Base-by-base conservation (phyloP, 23 tunicate species). In the Halocynthia roretzi region DNA sequence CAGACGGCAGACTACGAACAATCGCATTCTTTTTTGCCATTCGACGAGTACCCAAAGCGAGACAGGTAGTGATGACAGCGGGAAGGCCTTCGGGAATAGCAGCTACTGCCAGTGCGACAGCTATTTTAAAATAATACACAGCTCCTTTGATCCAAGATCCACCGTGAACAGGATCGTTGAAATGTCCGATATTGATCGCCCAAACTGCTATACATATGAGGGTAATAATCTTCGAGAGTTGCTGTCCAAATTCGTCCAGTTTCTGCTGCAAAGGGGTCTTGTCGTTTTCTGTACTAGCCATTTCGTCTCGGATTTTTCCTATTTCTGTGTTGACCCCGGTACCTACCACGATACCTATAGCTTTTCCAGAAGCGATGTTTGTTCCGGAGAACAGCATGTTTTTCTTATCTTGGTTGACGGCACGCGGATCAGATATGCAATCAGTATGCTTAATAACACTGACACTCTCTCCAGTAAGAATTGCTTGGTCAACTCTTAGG, bases 21-120 rank as follows among this genome's bases (percentile, higher is more conserved):
- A 95, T 95, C 51, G 99, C 94, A 83, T 95, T 95, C 85, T 95
- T 95, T 65, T 89, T 95, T 19, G 99, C 99, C 99, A 95, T 95
- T 81, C 99, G 56, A 11, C 99, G 83, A 9, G 99, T 89, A 11
- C 99, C 99, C 10, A 95, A 85, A 12, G 99, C 99, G 57, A 95
- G 75, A 67, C 99, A 95, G 8, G 99, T 95, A 5, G 99, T 95
- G 84, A 95, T 95, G 66, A 95, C 99, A 10, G 99, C 96, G 7
- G 99, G 99, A 6, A 95, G 81, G 5, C 99, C 99, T 80, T 95
- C 98, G 11, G 98, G 98, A 66, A 94, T 94, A 51, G 98, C 98
- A 8, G 98, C 98, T 18, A 94, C 98, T 12, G 99, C 99, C 52
- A 95, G 74, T 17, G 99, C 99, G 0, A 95, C 99, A 51, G 99